phyloP scores from a whole-genome alignment of 35 echinoderm and acorn worm genomes.

The Amphiura filiformis region DNA sequence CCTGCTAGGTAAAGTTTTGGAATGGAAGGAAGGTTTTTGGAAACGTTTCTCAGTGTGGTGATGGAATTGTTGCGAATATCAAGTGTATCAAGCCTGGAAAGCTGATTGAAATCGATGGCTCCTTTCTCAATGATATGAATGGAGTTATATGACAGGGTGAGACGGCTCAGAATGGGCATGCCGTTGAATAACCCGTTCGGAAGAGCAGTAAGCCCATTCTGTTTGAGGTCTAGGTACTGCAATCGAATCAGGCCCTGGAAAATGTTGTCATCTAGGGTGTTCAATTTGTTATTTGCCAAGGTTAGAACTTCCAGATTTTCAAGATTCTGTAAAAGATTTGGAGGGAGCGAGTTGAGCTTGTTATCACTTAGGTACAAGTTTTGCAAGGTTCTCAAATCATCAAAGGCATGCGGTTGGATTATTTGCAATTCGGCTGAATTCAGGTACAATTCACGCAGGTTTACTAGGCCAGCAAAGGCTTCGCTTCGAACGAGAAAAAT shows the following conservation, averaged over 20 bases:
- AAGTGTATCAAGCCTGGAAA: conserved; percentile 5
- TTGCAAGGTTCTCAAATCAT: background rate
- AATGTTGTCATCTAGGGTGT: conserved; percentile 1
- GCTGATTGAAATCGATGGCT: background rate
- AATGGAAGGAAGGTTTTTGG: background rate
- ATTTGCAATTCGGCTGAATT: conserved; percentile 22
- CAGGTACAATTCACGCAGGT: conserved; percentile 42
- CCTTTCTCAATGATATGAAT: background rate
- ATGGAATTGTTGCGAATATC: conserved; percentile 38
- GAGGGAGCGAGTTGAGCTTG: background rate
- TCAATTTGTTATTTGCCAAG: conserved; percentile 30
- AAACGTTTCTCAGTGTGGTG: background rate
- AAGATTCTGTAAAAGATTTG: conserved; percentile 7
- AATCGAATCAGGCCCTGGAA: conserved; percentile 35
- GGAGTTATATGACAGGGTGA: conserved; percentile 11
- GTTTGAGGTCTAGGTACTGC: conserved; percentile 40
- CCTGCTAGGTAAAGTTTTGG: background rate
- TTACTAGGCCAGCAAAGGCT: conserved; percentile 16
- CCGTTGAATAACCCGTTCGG: background rate
- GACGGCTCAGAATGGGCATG: background rate
- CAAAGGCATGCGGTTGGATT: conserved; percentile 36
- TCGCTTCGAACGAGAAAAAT: conserved; percentile 2
- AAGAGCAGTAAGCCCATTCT: conserved; percentile 24
- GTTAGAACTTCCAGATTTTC: conserved; percentile 14
- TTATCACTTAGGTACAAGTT: conserved; percentile 44